Percentiles rank a stretch among this genome's conserved stretches.
These are phyloP conservation scores for Lithobates sylvaticus DNA, from an alignment of 2,797 vertebrate species.

Conservation along the genomic window DNA sequence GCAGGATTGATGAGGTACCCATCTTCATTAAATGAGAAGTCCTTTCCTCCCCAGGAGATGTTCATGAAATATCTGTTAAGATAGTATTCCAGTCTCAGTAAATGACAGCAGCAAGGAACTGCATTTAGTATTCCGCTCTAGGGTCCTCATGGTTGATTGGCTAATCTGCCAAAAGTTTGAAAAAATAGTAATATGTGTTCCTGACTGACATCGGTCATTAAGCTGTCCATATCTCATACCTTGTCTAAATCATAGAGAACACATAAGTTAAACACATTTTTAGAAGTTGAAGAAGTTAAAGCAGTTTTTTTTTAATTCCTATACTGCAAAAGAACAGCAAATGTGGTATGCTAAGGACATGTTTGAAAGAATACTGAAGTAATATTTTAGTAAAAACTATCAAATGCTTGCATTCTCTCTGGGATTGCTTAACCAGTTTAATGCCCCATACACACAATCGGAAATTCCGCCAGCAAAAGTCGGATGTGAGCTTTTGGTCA, in stretches of 20 bases:
- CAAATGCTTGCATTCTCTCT: not conserved
- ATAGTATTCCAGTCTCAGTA: slow-evolving; percentile 30
- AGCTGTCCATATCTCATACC: not conserved
- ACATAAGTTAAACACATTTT: not conserved
- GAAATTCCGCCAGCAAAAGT: no score
- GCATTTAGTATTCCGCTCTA: slow-evolving; percentile 15
- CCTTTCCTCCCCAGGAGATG: slow-evolving; percentile 90
- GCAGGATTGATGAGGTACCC: slow-evolving; percentile 93
- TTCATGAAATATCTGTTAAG: slow-evolving; percentile 91
- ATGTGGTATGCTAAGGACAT: not conserved
- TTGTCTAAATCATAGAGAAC: slow-evolving; percentile 17
- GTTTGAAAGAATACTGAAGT: not conserved
- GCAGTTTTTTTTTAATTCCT: not conserved
- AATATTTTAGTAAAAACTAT: not conserved
- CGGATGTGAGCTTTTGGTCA: no score
- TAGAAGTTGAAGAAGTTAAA: not conserved
- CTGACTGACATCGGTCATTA: slow-evolving; percentile 1
- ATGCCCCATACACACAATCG: no score
- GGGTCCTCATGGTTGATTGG: slow-evolving; percentile 29
- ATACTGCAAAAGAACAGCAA: not conserved
- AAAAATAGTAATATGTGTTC: slow-evolving; percentile 23
- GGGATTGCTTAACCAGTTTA: not conserved
- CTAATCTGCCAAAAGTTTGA: slow-evolving; percentile 28
- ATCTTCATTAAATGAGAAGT: slow-evolving; percentile 91
- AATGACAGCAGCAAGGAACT: slow-evolving; percentile 25